These are phyloP conservation scores for Palythoa grandis DNA, from an alignment of 92 coral and sea anemone species.

Conservation along the genomic window DNA sequence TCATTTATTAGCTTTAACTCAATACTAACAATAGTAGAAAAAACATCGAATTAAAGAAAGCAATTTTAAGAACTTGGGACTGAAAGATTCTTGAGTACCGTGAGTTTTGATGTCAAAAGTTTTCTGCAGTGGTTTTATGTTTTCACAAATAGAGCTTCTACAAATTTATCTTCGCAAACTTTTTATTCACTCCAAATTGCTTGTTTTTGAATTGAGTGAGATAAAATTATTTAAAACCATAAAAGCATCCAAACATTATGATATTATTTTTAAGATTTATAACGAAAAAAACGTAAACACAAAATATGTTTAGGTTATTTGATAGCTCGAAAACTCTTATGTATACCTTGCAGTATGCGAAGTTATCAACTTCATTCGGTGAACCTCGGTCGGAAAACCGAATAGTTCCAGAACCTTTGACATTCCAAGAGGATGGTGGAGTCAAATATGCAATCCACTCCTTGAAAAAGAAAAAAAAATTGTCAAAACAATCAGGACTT, in stretches of 20 bases:
- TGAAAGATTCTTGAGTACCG: background rate
- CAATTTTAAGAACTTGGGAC: background rate
- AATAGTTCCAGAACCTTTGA: background rate
- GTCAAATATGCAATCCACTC: background rate
- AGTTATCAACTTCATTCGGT: slow-evolving; percentile 1
- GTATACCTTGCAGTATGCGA: background rate
- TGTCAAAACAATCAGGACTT: background rate
- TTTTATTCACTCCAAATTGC: too few relatives aligned
- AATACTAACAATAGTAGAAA: too few relatives aligned
- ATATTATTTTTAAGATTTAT: background rate
- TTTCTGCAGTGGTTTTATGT: too few relatives aligned
- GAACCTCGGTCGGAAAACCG: background rate
- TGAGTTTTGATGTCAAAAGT: too few relatives aligned
- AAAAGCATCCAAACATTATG: too few relatives aligned
- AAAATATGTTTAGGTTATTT: background rate
- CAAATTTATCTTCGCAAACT: too few relatives aligned
- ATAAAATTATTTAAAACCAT: too few relatives aligned
- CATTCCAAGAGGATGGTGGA: background rate
- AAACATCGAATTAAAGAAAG: too few relatives aligned
- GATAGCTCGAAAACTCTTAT: background rate
- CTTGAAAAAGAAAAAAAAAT: background rate
- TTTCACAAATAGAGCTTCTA: too few relatives aligned
- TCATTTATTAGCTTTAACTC: too few relatives aligned
- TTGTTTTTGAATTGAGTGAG: too few relatives aligned
- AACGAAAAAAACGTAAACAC: background rate